phyloP scores from a whole-genome alignment of 2,888 invertebrate genomes.

The Orthonevra nobilis region DNA sequence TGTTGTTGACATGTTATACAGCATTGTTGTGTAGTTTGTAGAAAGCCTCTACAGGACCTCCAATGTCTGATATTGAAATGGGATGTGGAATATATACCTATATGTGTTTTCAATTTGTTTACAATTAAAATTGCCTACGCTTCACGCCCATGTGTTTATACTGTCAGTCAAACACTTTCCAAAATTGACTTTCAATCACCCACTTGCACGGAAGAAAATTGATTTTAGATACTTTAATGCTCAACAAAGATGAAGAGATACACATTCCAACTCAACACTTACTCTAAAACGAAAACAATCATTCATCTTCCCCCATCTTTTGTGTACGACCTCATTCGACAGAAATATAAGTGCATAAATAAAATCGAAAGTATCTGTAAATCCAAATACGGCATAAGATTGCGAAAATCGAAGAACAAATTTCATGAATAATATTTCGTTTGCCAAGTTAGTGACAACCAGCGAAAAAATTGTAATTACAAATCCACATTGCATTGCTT shows the following conservation, averaged over 20 bases:
- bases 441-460: too few species aligned
- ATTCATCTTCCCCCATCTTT: neutral
- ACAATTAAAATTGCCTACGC: neutral
- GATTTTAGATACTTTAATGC: conserved; percentile 17
- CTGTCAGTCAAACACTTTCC: conserved; percentile 16
- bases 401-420: neutral
- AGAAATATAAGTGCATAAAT: neutral
- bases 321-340: conserved; percentile 8
- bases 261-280: conserved; percentile 4
- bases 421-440: neutral
- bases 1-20: too few species aligned
- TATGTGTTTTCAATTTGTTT: neutral
- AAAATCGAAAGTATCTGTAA: conserved; percentile 16
- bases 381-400: conserved; percentile 3
- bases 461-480: too few species aligned
- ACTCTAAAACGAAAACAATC: neutral
- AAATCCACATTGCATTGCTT: too few species aligned
- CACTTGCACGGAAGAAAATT: conserved; percentile 18
- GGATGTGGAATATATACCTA: too few species aligned
- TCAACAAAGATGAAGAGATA: neutral
- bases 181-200: conserved; percentile 30
- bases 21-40: too few species aligned
- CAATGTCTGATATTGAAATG: too few species aligned
- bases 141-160: neutral
- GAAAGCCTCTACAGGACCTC: too few species aligned